Evolutionary conservation across 2,888 invertebrate species (phyloP).

Genomic region (Drosophila austrosaltans): DNA sequence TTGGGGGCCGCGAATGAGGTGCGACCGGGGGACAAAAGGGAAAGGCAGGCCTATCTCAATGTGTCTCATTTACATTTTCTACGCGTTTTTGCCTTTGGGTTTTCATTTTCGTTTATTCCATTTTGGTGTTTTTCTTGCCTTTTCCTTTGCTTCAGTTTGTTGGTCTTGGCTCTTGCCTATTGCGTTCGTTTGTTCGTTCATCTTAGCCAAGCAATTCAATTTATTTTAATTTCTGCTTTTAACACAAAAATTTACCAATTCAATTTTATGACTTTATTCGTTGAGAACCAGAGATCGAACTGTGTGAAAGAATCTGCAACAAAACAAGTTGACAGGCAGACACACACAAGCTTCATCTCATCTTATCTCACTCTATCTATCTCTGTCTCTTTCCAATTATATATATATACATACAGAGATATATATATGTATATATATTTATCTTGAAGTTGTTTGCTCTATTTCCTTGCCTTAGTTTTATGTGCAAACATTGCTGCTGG

Average conservation of each 20-base stretch:
- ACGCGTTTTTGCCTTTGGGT: slow-evolving; percentile 55
- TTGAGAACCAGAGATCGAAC: slow-evolving; percentile 16
- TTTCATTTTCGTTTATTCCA: slow-evolving; percentile 32
- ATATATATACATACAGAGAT: slow-evolving; percentile 1
- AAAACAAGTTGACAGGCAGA: slow-evolving; percentile 20
- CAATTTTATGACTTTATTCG: slow-evolving; percentile 80
- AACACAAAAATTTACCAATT: slow-evolving; percentile 81
- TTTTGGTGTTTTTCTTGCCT: slow-evolving; percentile 21
- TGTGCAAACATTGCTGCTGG: slow-evolving; percentile 50
- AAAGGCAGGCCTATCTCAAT: slow-evolving; percentile 27
- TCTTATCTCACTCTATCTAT: slow-evolving; percentile 1
- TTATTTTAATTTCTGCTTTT: slow-evolving; percentile 80
- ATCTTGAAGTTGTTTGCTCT: slow-evolving; percentile 13
- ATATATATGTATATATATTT: slow-evolving; percentile 9
- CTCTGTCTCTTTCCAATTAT: slow-evolving; percentile 8
- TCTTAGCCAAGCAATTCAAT: slow-evolving; percentile 77
- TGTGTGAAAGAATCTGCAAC: slow-evolving; percentile 6
- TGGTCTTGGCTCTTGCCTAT: slow-evolving; percentile 33
- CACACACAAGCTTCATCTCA: slow-evolving; percentile 8
- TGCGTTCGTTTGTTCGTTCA: slow-evolving; percentile 45
- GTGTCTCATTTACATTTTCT: slow-evolving; percentile 76
- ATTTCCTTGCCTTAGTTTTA: slow-evolving; percentile 48
- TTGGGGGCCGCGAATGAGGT: slow-evolving; percentile 34
- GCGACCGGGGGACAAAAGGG: not conserved
- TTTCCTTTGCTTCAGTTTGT: slow-evolving; percentile 26